Evolutionary conservation across 2,113 vertebrate species (phyloP).

Genomic region (Myodes glareolus): DNA sequence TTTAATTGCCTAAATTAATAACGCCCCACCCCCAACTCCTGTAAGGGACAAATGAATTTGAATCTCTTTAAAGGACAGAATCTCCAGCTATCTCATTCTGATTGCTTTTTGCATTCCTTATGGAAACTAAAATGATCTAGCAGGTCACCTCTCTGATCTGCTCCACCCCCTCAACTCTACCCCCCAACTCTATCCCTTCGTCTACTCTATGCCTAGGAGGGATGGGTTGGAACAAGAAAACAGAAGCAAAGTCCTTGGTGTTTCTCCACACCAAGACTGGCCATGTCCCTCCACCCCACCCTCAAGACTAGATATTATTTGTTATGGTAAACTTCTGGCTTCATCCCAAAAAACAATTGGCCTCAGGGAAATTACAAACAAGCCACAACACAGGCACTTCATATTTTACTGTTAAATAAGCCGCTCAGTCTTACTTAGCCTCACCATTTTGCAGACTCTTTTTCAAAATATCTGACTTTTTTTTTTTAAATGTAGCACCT

Average conservation of each 20-base stretch:
- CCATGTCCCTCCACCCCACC: too few species aligned
- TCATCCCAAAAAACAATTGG: neutral
- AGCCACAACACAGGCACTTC: neutral
- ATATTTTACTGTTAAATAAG: neutral
- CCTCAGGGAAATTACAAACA: conserved; percentile 9
- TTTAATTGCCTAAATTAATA: conserved; percentile 92
- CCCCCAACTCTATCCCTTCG: neutral
- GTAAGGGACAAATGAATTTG: conserved; percentile 86
- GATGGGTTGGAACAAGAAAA: conserved; percentile 57
- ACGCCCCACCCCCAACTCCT: conserved; percentile 74
- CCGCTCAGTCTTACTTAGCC: neutral
- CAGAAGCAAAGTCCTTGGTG: neutral
- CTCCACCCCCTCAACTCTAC: too few species aligned
- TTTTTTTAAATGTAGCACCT: neutral
- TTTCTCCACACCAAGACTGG: neutral
- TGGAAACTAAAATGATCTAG: conserved; percentile 74
- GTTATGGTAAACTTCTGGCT: neutral
- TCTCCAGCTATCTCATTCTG: conserved; percentile 78
- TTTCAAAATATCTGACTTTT: neutral
- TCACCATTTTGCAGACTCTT: neutral
- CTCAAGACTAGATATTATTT: neutral
- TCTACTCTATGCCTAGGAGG: neutral
- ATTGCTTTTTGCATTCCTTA: conserved; percentile 85
- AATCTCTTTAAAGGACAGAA: conserved; percentile 85
- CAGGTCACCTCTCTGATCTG: conserved; percentile 83